phyloP scores from a whole-genome alignment of 2,113 vertebrate genomes.

The Nycticorax nycticorax region DNA sequence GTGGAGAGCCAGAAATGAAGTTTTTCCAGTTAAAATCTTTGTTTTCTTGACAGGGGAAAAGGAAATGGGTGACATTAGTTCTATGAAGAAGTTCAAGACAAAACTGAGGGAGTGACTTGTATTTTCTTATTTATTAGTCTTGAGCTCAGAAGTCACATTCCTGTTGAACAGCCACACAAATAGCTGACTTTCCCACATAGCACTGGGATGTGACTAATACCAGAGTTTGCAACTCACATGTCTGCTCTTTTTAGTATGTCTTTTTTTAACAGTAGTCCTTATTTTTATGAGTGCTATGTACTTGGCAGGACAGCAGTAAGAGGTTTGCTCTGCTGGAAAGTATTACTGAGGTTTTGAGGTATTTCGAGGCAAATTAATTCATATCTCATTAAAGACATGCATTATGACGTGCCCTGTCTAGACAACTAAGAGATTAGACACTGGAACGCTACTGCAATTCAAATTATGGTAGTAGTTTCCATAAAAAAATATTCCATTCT shows the following conservation, averaged over 20 bases:
- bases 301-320: slow-evolving; percentile 9
- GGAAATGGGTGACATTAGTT: neutral
- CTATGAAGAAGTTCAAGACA: neutral
- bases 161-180: neutral
- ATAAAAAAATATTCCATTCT: neutral
- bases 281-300: neutral
- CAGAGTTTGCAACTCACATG: neutral
- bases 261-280: neutral
- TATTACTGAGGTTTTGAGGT: slow-evolving; percentile 22
- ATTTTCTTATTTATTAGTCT: neutral
- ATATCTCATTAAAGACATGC: slow-evolving; percentile 9
- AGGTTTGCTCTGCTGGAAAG: slow-evolving; percentile 24
- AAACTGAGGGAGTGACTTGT: neutral
- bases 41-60: neutral
- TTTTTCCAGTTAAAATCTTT: neutral
- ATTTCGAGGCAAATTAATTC: slow-evolving; percentile 9
- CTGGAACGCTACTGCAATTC: neutral
- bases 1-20: neutral
- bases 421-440: slow-evolving; percentile 13
- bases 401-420: neutral
- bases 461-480: neutral
- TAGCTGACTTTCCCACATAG: neutral
- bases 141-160: neutral
- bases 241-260: neutral
- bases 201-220: neutral